phyloP scores from a whole-genome alignment of 2,888 invertebrate genomes.

The Aphodius granarius region DNA sequence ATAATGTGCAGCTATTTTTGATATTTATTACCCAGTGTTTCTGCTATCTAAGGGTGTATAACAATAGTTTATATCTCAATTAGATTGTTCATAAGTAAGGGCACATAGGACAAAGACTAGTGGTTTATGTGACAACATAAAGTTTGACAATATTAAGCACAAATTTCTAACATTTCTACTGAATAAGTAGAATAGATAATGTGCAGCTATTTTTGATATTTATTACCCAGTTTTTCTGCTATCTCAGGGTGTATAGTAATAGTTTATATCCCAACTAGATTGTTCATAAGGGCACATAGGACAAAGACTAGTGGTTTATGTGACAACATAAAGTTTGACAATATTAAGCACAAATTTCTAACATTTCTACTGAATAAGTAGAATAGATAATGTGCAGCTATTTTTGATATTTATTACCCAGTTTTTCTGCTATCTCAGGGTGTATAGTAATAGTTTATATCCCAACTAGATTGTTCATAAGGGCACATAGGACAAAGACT shows the following conservation, averaged over 20 bases:
- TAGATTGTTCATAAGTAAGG: neutral
- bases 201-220: neutral
- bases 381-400: too few species aligned
- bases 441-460: too few species aligned
- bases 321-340: neutral
- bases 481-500: too few species aligned
- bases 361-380: too few species aligned
- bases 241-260: neutral
- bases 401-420: too few species aligned
- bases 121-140: too few species aligned
- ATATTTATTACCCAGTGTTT: too few species aligned
- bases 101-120: neutral
- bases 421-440: too few species aligned
- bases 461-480: too few species aligned
- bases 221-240: neutral
- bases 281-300: neutral
- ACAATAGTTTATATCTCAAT: neutral
- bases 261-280: neutral
- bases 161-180: neutral
- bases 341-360: too few species aligned
- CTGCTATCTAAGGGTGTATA: neutral
- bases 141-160: neutral
- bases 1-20: too few species aligned
- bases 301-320: too few species aligned
- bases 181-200: neutral